Conservation (phyloP, 2,113 vertebrate species). For the Cettia cetti region DNA sequence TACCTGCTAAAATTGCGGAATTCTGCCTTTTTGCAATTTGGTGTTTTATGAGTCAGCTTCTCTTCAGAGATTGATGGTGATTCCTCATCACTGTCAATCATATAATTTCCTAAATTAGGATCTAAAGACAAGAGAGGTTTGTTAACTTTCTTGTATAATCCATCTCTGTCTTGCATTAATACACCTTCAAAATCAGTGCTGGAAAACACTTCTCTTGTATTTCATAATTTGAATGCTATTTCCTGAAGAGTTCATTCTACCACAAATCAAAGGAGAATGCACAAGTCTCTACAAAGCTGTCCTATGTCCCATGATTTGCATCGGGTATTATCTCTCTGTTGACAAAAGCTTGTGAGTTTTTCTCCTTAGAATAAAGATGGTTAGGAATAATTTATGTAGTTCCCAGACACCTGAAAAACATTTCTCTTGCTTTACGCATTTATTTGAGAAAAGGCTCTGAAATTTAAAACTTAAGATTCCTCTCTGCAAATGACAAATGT, state of each 20-base stretch:
- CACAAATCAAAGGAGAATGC: background rate
- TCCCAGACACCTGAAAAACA: background rate
- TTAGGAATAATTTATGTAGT: background rate
- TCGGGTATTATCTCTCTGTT: background rate
- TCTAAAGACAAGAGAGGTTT: background rate
- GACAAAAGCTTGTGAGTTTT: background rate
- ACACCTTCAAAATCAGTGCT: background rate
- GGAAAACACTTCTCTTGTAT: background rate
- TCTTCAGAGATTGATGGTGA: slow-evolving; percentile 67
- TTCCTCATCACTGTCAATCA: slow-evolving; percentile 82
- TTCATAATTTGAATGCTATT: background rate
- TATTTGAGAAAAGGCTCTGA: background rate
- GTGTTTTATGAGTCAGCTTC: slow-evolving; percentile 4
- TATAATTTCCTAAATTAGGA: slow-evolving; percentile 70
- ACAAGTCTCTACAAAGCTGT: background rate
- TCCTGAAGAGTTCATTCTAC: background rate
- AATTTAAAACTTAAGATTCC: background rate
- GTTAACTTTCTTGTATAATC: background rate
- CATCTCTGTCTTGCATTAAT: background rate
- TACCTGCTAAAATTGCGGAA: slow-evolving; percentile 78
- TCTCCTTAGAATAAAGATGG: background rate
- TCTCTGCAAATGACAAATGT: background rate
- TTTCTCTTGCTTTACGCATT: background rate
- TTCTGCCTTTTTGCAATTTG: slow-evolving; percentile 8
- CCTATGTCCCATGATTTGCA: background rate